Evolutionary conservation across 2,113 vertebrate species (phyloP), one percentile per base, ranked within the genome.

Genomic region (Podocnemis expansa): DNA sequence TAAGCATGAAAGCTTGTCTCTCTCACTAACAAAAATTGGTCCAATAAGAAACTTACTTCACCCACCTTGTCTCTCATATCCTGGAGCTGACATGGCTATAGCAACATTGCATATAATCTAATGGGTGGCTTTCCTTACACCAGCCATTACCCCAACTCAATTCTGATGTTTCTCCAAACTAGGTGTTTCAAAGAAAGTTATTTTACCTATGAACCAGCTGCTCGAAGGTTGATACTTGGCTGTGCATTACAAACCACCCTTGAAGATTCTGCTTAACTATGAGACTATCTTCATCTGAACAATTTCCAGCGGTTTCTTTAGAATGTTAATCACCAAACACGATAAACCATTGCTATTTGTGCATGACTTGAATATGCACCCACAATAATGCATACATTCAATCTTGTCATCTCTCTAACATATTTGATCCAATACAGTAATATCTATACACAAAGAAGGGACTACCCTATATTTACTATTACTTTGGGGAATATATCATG

Each of bases 391-490:
- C 27, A 84, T 63, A 45, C 38, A 56, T 24, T 75, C 55, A 10
- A 10, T 1, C 0, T n/a, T 19, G 27, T 75, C 45, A 9, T 8
- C 83, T n/a, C 41, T 12, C 52, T 17, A 56, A 5, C 5, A 8
- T 29, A 22, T 2, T 38, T 70, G 12, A 45, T 85, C 56, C 56
- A 67, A 85, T 51, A 49, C 41, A 60, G 2, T 14, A 2, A 80
- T 79, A 75, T n/a, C 16, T 38, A 22, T 79, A 43, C 10, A 29
- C 34, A 82, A 85, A 58, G 76, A 78, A 49, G 16, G 34, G 52
- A 78, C 49, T 80, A 25, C 47, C 52, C 43, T 25, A 41, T 8
- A 12, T 1, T n/a, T 80, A 41, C 73, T 34, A 1, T 80, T 29
- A 31, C 45, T 80, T 8, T 27, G 1, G 0, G 67, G n/a, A n/a